Base-by-base conservation (phyloP, 2,113 vertebrate genomes). In the Gnathochromis pfefferi region DNA sequence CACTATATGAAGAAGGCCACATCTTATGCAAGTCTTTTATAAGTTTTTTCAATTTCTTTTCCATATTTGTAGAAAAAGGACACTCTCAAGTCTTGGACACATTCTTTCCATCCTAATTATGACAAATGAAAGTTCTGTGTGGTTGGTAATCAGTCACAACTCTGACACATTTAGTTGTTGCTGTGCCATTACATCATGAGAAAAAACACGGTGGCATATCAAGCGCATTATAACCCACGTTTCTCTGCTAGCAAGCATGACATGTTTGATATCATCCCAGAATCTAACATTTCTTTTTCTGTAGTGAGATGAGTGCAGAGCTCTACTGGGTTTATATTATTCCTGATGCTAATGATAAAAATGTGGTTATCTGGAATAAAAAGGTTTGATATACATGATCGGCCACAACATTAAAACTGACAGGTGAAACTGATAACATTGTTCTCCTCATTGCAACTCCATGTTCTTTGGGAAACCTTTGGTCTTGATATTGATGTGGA, bases 151-250 rank as follows among this genome's bases (percentile, higher is more conserved):
- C 42, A 49, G 70, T 49, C 42, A 49, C 16, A 49, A 31, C 70
- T 75, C 70, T 49, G 42, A 75, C 42, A 75, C 70, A 75, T 75
- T 75, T 75, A 49, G 70, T 75, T 82, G 60, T 93, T 90, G 86
- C 88, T 51, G 28, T 75, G 38, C 65, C n/a, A 58, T 94, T 87
- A 82, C 88, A 91, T 94, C 81, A 86, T 84, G 54, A 90, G 42
- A 38, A 38, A 63, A 63, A 73, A 91, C 31, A 86, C 11, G 23
- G 55, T 54, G 81, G 11, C 35, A 88, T 45, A 73, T 55, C 84
- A 87, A 91, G 23, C 60, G 80, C 63, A 75, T 89, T 87, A 90
- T 86, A 83, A 80, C 14, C 85, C 23, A 79, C 23, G 63, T 85
- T 86, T 83, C 70, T 57, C 73, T 40, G 53, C 5, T 86, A 54